Evolutionary conservation across 2,888 invertebrate genomes (phyloP), one percentile per base, ranked within the genome.

Genomic region (Drosophila helvetica): DNA sequence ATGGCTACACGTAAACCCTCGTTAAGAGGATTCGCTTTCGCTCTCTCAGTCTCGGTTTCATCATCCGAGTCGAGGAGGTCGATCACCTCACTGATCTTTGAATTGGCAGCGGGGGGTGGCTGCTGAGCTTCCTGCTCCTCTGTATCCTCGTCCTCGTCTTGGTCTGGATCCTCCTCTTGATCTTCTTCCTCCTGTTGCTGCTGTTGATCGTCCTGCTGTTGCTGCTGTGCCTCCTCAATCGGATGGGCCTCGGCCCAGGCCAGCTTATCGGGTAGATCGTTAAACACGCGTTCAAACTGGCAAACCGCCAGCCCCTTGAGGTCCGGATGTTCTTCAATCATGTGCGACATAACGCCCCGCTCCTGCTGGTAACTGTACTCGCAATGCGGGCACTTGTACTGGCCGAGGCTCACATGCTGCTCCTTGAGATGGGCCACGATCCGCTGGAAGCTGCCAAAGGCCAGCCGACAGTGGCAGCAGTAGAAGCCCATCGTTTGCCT

Each of bases 311-410:
- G 19, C 93, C 89, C 0, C 93, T 93, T 4, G 7, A 0, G 0
- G 0, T 8, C 17, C 0, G 7, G 7, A 52, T 85, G 83, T 6
- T 19, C 19, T 0, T 48, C 1, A 0, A 45, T 33, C 38, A 88
- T 80, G 46, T 90, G 89, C 3, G 0, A 0, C 33, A 66, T 59
- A 0, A 90, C 68, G 12, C 46, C 30, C 1, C 84, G 88, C n/a
- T 87, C 88, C 19, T 59, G 0, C 0, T 15, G 0, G 2, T 57
- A 92, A 30, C 93, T 93, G 76, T 94, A 96, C 0, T 93, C 89
- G 78, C 97, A 97, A 70, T 95, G 92, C 0, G 93, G 93, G 84
- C 97, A 97, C 80, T 95, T 95, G 90, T 93, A 96, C 75, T 96
- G 96, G 82, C 93, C 93, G 67, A 94, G 94, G 2, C 95, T 93